A percentile compares a stretch with the other conserved stretches of the same genome.
These are phyloP conservation scores for Zaprionus ornatus DNA, from an alignment of 1,140 invertebrate genomes.

Conservation along the genomic window DNA sequence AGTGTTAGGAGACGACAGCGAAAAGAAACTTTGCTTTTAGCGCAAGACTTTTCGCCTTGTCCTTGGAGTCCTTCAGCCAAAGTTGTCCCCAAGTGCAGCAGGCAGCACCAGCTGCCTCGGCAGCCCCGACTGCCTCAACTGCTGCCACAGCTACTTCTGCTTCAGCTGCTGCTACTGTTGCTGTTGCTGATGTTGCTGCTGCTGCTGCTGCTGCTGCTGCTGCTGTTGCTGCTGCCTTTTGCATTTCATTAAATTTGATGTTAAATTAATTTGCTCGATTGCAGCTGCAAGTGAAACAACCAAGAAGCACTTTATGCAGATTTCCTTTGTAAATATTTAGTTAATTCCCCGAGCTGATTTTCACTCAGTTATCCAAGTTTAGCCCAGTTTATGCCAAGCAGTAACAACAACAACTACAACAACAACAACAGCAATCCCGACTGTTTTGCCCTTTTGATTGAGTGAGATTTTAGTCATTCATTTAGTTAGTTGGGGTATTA, in stretches of 20 bases:
- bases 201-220: conserved; percentile 1
- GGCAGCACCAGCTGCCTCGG: conserved; percentile 25
- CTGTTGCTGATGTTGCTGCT: conserved; percentile 8
- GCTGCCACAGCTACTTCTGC: conserved; percentile 8
- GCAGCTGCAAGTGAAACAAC: conserved; percentile 39
- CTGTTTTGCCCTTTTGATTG: too few species aligned
- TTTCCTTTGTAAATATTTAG: conserved; percentile 77
- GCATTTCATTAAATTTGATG: conserved; percentile 78
- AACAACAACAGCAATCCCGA: neutral
- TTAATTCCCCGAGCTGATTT: conserved; percentile 56
- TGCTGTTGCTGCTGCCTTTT: conserved; percentile 18
- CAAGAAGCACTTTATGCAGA: conserved; percentile 51
- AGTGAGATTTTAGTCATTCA: too few species aligned
- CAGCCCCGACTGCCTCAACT: neutral
- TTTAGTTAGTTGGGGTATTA: too few species aligned
- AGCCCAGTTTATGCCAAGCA: neutral
- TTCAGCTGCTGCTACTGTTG: conserved; percentile 2
- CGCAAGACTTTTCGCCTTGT: conserved; percentile 15
- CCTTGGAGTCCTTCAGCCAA: conserved; percentile 38
- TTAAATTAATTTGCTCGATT: conserved; percentile 75
- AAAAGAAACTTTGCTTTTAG: conserved; percentile 66
- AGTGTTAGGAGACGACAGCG: conserved; percentile 1
- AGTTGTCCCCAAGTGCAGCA: conserved; percentile 40
- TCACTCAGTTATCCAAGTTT: neutral
- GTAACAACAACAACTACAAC: neutral